Evolutionary conservation across 1,140 invertebrate species (phyloP), one percentile per base, ranked within the genome.

Genomic region (Diorhabda sublineata): DNA sequence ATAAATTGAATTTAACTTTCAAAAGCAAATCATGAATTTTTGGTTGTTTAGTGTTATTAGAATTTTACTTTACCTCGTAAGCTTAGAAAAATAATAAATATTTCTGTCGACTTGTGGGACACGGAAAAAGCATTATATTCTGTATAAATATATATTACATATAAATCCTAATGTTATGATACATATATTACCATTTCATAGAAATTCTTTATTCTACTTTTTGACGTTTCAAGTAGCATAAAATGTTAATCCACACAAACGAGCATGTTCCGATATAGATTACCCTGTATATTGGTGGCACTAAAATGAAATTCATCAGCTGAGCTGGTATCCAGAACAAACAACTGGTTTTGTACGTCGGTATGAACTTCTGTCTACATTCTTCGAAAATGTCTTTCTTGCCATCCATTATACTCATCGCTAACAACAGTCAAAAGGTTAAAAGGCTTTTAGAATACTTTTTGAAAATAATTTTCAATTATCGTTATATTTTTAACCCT

Each of bases 271-370:
- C 75, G 26, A 76, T 69, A 63, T 74, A 76, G n/a, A 70, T 67
- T n/a, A 76, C 74, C 58, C 74, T 74, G 62, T 71, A 74, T 52
- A 68, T 43, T 45, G 69, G 62, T 43, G 74, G 74, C 63, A 76
- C 47, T 9, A 91, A 76, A 26, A 86, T 78, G 80, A 93, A 93
- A 78, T 93, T 94, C 7, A 91, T 76, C 0, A 86, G 85, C 81
- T 93, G 91, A 2, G 87, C 89, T 2, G 92, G 92, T 8, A 93
- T 76, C 92, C 92, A 94, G 76, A 91, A 94, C 47, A 87, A 81
- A 70, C 91, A 92, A 45, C 89, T 91, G 0, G 87, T 86, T 74
- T 85, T 71, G 78, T 91, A 93, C 6, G 92, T 92, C 57, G 87
- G 87, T 63, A 86, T 67, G 65, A 92, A 90, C 79, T 94, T 94